Base-by-base conservation (phyloP, 2,797 vertebrate genomes). In the Gymnothorax reevesii region DNA sequence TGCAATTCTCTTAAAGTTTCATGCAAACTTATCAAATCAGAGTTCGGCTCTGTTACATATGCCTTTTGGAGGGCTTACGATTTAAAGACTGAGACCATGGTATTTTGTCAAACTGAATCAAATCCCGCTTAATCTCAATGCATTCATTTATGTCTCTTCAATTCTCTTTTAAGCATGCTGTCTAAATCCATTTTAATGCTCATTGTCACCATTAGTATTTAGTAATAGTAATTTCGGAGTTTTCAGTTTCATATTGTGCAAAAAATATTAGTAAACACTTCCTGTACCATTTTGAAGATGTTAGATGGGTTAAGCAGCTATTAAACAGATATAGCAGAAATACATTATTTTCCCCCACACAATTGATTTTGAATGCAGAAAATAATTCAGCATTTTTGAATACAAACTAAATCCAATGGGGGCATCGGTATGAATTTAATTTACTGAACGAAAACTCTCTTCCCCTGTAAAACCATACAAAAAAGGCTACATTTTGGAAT, bases 321-420 rank as follows among this genome's bases (percentile, higher is more conserved):
- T 54, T 79, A 79, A 52, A 54, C 49, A 54, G 13, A 49, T 22
- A 52, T 54, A 22, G 75, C 42, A 79, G 22, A 86, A 80, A 80
- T 71, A 79, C 57, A 2, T 62, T 60, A 79, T 85, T 57, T 85
- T 80, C 62, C 22, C 17, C 33, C 49, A 86, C 60, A 86, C 66
- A 66, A 82, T 80, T 57, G 54, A 60, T 54, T 42, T 64, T 77
- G 62, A 86, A 82, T 89, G 85, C 25, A 83, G 85, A 91, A 92
- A 92, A 90, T 87, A 87, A 92, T 91, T 92, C 86, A 87, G 85
- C 89, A 87, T 92, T 92, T 93, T 83, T 89, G 88, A 89, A 91
- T 92, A 92, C 87, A 90, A 89, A 93, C 92, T 90, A 89, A 87
- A 88, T 90, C 92, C 86, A 92, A 83, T 86, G 79, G 85, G 83